Evolutionary conservation across 2,888 invertebrate genomes (phyloP), one percentile per base, ranked within the genome.

Genomic region (Branchellion lobata): DNA sequence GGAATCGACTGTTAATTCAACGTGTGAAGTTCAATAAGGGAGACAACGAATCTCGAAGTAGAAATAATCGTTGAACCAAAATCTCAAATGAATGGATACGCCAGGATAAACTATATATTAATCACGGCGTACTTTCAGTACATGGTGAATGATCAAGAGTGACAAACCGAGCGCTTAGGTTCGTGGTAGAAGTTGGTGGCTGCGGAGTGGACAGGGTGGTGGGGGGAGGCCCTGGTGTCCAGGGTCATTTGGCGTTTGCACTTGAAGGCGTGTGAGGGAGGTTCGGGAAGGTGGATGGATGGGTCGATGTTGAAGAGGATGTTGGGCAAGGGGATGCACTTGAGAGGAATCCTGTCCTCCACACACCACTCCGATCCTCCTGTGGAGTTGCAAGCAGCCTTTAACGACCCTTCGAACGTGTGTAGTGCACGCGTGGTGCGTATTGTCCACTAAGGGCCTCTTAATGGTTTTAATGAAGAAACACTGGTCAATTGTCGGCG

Each of bases 331-430:
- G 93, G 93, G 82, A 96, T 94, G 86, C 96, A 96, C 86, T 94
- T 92, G 84, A 98, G 88, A 83, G 96, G 94, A 83, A 98, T 96
- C 0, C 94, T 95, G 84, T 98, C 97, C 87, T 98, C 97, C 18
- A 96, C 89, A 69, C 96, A 90, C 97, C 97, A 98, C 84, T 91
- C 90, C 18, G 90, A 90, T 14, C 91, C 97, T 74, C 96, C 99
- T 87, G 81, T 69, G 29, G 0, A 71, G n/a, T n/a, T 11, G 11
- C 72, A 65, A 76, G 36, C 51, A 8, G 36, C 27, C 51, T 29
- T 24, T 14, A 18, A 57, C 18, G 8, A 27, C 5, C 73, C 33
- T 24, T 8, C 21, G 18, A 57, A 24, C 21, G 18, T 29, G 21
- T 11, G n/a, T 5, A 74, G 11, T 36, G n/a, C 24, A 36, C 33